Percentiles rank a stretch among this genome's conserved stretches.
Evolutionary conservation across 1,140 invertebrate species (phyloP).

Genomic region (Drosophila bifasciata): DNA sequence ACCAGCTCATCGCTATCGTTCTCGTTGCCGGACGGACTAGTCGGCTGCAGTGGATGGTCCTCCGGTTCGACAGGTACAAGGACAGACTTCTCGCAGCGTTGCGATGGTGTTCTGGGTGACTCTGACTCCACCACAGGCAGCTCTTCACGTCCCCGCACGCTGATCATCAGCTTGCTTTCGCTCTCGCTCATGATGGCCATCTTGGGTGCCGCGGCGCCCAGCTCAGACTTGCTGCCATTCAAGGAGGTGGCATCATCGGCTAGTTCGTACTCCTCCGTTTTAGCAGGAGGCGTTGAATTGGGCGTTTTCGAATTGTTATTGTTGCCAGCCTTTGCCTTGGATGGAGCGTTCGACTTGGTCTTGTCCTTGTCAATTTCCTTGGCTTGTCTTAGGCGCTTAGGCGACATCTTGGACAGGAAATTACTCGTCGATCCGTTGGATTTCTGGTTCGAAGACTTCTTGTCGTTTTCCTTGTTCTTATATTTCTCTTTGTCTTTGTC

Average conservation of each 20-base stretch:
- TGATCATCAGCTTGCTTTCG: slow-evolving; percentile 85
- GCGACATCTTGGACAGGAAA: slow-evolving; percentile 70
- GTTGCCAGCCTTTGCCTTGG: slow-evolving; percentile 26
- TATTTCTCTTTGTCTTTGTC: slow-evolving; percentile 62
- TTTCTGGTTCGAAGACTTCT: slow-evolving; percentile 69
- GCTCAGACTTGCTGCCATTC: slow-evolving; percentile 79
- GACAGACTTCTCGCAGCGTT: slow-evolving; percentile 67
- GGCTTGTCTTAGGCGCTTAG: slow-evolving; percentile 54
- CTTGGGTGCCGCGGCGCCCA: slow-evolving; percentile 56
- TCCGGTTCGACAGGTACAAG: slow-evolving; percentile 73
- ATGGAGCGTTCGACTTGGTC: slow-evolving; percentile 10
- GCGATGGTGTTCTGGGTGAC: slow-evolving; percentile 28
- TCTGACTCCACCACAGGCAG: slow-evolving; percentile 85
- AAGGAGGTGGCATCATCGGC: slow-evolving; percentile 86
- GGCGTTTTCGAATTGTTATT: slow-evolving; percentile 29
- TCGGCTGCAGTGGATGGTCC: slow-evolving; percentile 73
- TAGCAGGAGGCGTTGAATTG: slow-evolving; percentile 9
- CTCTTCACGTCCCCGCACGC: slow-evolving; percentile 89
- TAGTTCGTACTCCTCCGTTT: slow-evolving; percentile 85
- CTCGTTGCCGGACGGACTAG: slow-evolving; percentile 17
- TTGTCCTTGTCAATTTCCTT: slow-evolving; percentile 45
- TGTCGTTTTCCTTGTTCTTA: slow-evolving; percentile 64
- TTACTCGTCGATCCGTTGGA: slow-evolving; percentile 34
- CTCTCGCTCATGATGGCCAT: slow-evolving; percentile 83
- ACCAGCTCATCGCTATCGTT: slow-evolving; percentile 33